These are phyloP conservation scores for Epizoanthus ramosus DNA, from an alignment of 92 coral and sea anemone genomes.

Conservation along the genomic window DNA sequence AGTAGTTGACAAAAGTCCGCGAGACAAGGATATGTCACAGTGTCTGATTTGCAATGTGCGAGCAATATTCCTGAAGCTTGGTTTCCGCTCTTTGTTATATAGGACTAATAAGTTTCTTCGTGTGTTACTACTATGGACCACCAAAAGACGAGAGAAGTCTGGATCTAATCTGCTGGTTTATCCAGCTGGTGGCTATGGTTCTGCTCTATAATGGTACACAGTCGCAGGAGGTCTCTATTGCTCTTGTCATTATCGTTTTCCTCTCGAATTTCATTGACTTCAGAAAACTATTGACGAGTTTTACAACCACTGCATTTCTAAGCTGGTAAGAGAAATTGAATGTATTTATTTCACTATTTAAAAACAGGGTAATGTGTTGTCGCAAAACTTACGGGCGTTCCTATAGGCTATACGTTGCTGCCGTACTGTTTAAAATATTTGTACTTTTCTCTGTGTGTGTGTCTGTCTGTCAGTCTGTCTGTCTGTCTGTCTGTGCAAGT, in stretches of 20 bases:
- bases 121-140: constrained; percentile 96
- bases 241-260: constrained; percentile 63
- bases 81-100: neutral
- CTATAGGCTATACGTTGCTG: too few relatives aligned
- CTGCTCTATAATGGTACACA: constrained; percentile 85
- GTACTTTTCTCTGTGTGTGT: too few relatives aligned
- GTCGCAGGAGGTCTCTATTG: constrained; percentile 80
- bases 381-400: too few relatives aligned
- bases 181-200: constrained; percentile 69
- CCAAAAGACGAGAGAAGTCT: constrained; percentile 86
- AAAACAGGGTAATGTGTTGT: too few relatives aligned
- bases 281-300: constrained; percentile 34
- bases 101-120: constrained; percentile 87
- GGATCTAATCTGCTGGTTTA: constrained; percentile 89
- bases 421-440: too few relatives aligned
- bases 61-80: neutral
- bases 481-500: too few relatives aligned
- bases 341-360: neutral
- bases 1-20: too few relatives aligned
- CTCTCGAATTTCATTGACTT: constrained; percentile 55
- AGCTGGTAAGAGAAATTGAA: constrained; percentile 63
- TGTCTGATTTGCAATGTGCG: neutral
- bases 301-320: constrained; percentile 45
- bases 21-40: too few relatives aligned
- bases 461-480: too few relatives aligned